phyloP scores from a whole-genome alignment of 2,888 invertebrate genomes.

The Orthosia incerta region DNA sequence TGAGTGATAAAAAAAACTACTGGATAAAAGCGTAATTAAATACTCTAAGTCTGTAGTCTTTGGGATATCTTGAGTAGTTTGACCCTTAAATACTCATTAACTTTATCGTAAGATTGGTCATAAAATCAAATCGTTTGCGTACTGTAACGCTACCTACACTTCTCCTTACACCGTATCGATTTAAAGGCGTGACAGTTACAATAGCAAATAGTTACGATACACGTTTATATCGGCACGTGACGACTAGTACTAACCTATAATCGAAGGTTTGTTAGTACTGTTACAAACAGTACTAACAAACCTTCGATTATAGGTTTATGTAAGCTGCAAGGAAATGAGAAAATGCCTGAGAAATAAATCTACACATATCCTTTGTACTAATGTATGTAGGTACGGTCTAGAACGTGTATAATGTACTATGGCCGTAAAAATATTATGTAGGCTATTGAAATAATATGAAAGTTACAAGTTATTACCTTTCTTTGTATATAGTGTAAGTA shows the following conservation, averaged over 20 bases:
- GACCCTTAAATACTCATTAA: not conserved
- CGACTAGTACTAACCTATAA: too few relatives aligned
- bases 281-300: conserved; percentile 44
- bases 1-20: not conserved
- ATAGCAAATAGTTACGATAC: conserved; percentile 23
- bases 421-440: not conserved
- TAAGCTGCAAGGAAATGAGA: conserved; percentile 45
- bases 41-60: not conserved
- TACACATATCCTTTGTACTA: conserved; percentile 19
- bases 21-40: not conserved
- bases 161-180: conserved; percentile 6
- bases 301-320: conserved; percentile 50
- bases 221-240: conserved; percentile 38
- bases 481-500: too few relatives aligned
- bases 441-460: conserved; percentile 11
- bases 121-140: not conserved
- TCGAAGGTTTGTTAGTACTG: too few relatives aligned
- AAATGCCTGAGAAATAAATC: conserved; percentile 30
- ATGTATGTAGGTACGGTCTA: conserved; percentile 3
- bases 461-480: too few relatives aligned
- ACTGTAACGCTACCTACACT: conserved; percentile 3
- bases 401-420: not conserved
- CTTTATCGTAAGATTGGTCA: not conserved
- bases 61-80: not conserved
- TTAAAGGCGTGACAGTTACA: conserved; percentile 38